Conservation (phyloP, 2,888 invertebrate species). For the Acholoe squamosa region DNA sequence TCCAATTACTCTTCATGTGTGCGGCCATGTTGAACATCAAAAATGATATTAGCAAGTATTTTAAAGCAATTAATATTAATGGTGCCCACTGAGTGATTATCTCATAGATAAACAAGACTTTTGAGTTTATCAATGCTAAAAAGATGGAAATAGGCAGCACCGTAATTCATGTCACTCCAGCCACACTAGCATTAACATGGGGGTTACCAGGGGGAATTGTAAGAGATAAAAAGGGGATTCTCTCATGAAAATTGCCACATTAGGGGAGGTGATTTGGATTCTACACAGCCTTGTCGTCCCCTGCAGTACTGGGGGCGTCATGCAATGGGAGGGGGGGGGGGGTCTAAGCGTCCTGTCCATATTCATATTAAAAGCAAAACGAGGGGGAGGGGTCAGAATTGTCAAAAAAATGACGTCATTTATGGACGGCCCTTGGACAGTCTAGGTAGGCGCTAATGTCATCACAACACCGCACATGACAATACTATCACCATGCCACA, state of each 20-base stretch:
- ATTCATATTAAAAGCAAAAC: too few relatives aligned
- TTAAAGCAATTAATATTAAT: conserved; percentile 28
- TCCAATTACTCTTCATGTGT: conserved; percentile 12
- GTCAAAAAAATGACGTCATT: too few relatives aligned
- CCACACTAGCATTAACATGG: background rate
- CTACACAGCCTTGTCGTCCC: background rate
- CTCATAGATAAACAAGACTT: background rate
- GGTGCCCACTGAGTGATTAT: background rate
- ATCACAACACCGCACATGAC: background rate
- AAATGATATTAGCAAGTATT: background rate
- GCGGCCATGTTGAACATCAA: background rate
- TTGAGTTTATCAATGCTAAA: background rate
- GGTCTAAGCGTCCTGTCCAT: too few relatives aligned
- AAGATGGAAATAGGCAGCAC: background rate
- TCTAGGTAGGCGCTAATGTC: conserved; percentile 23
- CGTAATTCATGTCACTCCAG: background rate
- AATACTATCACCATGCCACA: background rate
- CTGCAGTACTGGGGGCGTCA: too few relatives aligned
- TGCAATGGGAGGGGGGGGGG: too few relatives aligned
- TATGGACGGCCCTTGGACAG: background rate
- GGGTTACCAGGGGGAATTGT: background rate
- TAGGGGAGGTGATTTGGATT: background rate
- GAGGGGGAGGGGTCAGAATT: too few relatives aligned
- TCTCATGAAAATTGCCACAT: background rate
- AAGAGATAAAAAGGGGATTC: background rate